Conservation (phyloP, 2,113 vertebrate genomes). For the Colossoma macropomum region DNA sequence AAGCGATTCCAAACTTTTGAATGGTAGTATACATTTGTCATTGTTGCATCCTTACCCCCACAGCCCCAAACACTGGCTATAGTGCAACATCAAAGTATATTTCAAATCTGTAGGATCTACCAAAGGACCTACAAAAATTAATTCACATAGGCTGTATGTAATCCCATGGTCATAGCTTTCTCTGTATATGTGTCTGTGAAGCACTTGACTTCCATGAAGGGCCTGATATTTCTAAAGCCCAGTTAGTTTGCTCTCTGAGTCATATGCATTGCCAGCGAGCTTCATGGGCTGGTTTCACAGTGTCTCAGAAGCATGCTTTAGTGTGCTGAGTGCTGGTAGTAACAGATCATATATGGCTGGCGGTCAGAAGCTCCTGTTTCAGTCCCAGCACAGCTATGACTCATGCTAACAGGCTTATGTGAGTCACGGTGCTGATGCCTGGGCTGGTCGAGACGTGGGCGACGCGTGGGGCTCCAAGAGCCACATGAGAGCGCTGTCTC, state of each 20-base stretch:
- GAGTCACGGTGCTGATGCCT: slow-evolving; percentile 50
- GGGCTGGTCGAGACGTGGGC: slow-evolving; percentile 36
- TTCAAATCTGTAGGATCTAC: too few species aligned
- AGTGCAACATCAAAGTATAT: too few species aligned
- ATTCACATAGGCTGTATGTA: too few species aligned
- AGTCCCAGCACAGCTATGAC: slow-evolving; percentile 46
- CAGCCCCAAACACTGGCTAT: too few species aligned
- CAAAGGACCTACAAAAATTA: too few species aligned
- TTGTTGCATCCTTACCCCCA: too few species aligned
- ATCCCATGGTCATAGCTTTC: too few species aligned
- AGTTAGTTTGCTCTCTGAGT: neutral
- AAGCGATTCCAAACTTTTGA: too few species aligned
- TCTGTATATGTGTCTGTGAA: neutral
- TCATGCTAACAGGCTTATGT: slow-evolving; percentile 52
- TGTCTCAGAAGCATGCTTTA: neutral
- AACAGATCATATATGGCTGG: slow-evolving; percentile 32
- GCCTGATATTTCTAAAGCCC: slow-evolving; percentile 19
- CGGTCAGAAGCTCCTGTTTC: slow-evolving; percentile 28
- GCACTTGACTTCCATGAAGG: neutral
- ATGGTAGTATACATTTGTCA: too few species aligned
- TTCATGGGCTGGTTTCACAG: neutral
- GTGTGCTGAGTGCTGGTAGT: slow-evolving; percentile 5
- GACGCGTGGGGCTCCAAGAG: slow-evolving; percentile 40
- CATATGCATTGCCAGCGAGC: neutral
- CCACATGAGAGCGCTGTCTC: slow-evolving; percentile 45